phyloP scores from a whole-genome alignment of 2,113 vertebrate genomes.

The Etia nguti region DNA sequence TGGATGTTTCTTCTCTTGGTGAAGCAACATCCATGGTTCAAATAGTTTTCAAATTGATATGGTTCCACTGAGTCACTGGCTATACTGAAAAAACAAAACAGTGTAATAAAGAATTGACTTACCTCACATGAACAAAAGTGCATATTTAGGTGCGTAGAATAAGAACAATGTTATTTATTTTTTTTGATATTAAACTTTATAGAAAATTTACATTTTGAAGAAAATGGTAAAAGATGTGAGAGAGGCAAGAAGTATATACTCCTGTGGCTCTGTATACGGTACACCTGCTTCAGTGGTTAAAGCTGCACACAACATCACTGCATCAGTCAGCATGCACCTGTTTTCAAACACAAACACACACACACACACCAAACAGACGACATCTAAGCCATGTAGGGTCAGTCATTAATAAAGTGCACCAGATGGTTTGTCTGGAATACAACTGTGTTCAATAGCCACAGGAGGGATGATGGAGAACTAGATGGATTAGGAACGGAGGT shows the following conservation, averaged over 20 bases:
- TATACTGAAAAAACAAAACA: background rate
- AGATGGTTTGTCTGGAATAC: constrained; percentile 72
- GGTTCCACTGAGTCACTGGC: background rate
- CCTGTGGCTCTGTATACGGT: background rate
- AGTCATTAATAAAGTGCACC: constrained; percentile 72
- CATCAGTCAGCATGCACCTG: constrained; percentile 63
- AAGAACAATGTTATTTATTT: background rate
- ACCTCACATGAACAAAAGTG: background rate
- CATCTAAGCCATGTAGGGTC: constrained; percentile 61
- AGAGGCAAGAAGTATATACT: background rate
- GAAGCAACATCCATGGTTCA: background rate
- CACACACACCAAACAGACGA: constrained; percentile 31
- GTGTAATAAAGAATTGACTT: background rate
- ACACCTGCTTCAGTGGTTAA: constrained; percentile 47
- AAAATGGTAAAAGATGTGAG: background rate
- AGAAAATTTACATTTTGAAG: background rate
- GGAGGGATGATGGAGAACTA: constrained; percentile 52
- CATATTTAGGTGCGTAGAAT: background rate
- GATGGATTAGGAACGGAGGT: constrained; percentile 21
- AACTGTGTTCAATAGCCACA: constrained; percentile 64
- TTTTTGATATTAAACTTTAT: background rate
- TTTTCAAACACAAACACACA: constrained; percentile 22
- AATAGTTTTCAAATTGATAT: background rate
- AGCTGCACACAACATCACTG: constrained; percentile 35
- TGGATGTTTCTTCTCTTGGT: background rate